A percentile compares a stretch with the other conserved stretches of the same genome.
Evolutionary conservation across 2,888 invertebrate genomes (phyloP).

Genomic region (Trachelus troglodyta): DNA sequence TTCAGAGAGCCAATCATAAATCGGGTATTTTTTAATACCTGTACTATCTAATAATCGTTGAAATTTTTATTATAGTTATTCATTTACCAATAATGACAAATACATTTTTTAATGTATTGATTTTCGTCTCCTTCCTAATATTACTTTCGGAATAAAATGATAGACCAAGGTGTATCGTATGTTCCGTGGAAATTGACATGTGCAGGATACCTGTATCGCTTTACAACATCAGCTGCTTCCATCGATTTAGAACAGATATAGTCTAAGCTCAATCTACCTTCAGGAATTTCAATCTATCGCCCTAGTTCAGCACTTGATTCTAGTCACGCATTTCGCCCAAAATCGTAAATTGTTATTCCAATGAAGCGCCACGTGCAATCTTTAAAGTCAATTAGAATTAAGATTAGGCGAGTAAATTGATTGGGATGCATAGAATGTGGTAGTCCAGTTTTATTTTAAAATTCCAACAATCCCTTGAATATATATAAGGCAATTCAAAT

Average conservation of each 20-base stretch:
- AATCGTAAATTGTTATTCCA: conserved; percentile 14
- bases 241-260: not conserved
- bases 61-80: not conserved
- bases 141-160: not conserved
- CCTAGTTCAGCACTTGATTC: conserved; percentile 10
- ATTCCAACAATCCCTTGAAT: not conserved
- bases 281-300: conserved; percentile 13
- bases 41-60: not conserved
- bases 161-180: not conserved
- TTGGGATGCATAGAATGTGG: not conserved
- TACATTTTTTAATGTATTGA: not conserved
- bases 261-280: not conserved
- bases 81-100: not conserved
- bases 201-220: not conserved
- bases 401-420: not conserved
- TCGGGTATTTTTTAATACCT: not conserved
- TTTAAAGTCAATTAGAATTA: conserved; percentile 13
- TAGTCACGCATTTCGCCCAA: conserved; percentile 13
- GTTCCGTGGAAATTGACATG: not conserved
- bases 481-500: not conserved
- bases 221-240: not conserved
- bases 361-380: conserved; percentile 8
- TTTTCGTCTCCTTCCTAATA: not conserved
- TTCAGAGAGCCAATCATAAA: not conserved
- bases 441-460: not conserved